phyloP scores from a whole-genome alignment of 2,888 invertebrate genomes.

The Spilarctia lutea region DNA sequence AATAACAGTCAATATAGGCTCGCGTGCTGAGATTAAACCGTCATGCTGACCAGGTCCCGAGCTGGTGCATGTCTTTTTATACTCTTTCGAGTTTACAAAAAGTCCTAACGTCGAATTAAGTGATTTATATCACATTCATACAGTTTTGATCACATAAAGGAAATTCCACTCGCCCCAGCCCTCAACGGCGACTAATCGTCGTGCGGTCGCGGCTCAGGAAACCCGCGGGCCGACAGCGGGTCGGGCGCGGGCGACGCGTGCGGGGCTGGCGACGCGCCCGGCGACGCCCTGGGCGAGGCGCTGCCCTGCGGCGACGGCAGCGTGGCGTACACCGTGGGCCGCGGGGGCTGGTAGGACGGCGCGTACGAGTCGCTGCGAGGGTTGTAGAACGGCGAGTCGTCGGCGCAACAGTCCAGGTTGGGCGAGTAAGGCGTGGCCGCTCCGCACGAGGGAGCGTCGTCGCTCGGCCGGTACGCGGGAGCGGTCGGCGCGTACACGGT shows the following conservation, averaged over 20 bases:
- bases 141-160: constrained; percentile 24
- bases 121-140: constrained; percentile 46
- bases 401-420: constrained; percentile 77
- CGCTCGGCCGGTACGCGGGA: constrained; percentile 81
- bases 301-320: constrained; percentile 79
- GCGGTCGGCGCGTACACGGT: constrained; percentile 82
- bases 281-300: constrained; percentile 77
- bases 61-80: constrained; percentile 56
- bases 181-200: constrained; percentile 64
- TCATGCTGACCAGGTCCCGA: constrained; percentile 60
- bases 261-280: constrained; percentile 76
- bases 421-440: constrained; percentile 84
- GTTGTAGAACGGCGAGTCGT: constrained; percentile 85
- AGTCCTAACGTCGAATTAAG: constrained; percentile 45
- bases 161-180: not conserved
- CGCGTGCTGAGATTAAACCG: constrained; percentile 47
- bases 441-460: constrained; percentile 84
- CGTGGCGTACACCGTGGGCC: constrained; percentile 83
- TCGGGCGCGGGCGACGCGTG: constrained; percentile 66
- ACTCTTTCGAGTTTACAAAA: constrained; percentile 51
- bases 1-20: constrained; percentile 53
- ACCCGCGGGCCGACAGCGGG: constrained; percentile 68
- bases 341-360: constrained; percentile 82
- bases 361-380: constrained; percentile 84
- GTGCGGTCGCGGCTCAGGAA: constrained; percentile 63